Conservation (phyloP, 1,140 invertebrate species). For the Gonioctena quinquepunctata region DNA sequence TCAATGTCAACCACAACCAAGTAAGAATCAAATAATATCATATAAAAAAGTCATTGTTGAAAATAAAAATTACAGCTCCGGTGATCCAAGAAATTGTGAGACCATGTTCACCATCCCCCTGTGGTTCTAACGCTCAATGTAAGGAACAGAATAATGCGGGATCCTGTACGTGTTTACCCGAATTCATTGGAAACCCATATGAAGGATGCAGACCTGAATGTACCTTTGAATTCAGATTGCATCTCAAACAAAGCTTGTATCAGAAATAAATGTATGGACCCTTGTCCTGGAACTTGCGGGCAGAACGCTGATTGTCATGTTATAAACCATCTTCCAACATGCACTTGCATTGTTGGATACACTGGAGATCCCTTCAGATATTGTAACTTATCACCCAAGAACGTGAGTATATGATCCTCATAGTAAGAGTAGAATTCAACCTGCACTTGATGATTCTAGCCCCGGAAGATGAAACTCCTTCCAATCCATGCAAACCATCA, state of each 20-base stretch:
- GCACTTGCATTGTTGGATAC: conserved; percentile 61
- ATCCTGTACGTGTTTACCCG: conserved; percentile 58
- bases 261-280: conserved; percentile 58
- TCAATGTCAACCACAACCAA: conserved; percentile 19
- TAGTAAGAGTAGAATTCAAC: too few species aligned
- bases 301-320: conserved; percentile 62
- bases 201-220: conserved; percentile 59
- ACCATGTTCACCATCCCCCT: conserved; percentile 58
- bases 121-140: conserved; percentile 60
- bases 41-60: too few species aligned
- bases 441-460: conserved; percentile 59
- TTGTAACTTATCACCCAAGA: conserved; percentile 49
- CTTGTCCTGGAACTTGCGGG: conserved; percentile 60
- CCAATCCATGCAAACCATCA: conserved; percentile 64
- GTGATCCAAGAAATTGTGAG: conserved; percentile 39
- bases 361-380: conserved; percentile 62
- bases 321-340: conserved; percentile 62
- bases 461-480: conserved; percentile 50
- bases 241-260: conserved; percentile 56
- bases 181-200: conserved; percentile 60
- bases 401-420: conserved; percentile 27
- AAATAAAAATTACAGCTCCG: not conserved
- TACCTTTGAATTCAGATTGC: conserved; percentile 59
- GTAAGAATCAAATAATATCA: not conserved
- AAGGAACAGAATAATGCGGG: conserved; percentile 55